Percentiles rank a stretch among this genome's conserved stretches.
These are phyloP conservation scores for Leucosticte australis DNA, from an alignment of 2,113 vertebrate genomes.

Conservation along the genomic window DNA sequence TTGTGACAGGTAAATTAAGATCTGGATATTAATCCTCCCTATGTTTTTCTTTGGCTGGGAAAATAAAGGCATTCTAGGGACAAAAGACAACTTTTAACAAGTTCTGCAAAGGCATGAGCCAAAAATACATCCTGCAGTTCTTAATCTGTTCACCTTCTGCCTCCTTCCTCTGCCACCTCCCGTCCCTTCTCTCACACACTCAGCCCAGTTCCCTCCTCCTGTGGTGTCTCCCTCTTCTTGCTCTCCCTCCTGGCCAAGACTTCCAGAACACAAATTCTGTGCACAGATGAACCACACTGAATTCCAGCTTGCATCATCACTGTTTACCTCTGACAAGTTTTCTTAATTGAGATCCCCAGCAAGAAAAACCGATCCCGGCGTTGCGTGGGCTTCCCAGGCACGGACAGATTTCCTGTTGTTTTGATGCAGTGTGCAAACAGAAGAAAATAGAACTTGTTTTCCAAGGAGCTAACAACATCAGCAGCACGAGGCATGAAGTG, in stretches of 20 bases:
- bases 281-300: not conserved
- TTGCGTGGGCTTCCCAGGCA: not conserved
- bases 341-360: not conserved
- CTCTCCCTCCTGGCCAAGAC: not conserved
- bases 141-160: not conserved
- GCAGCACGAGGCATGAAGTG: constrained; percentile 3
- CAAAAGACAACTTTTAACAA: not conserved
- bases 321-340: not conserved
- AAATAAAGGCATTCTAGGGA: not conserved
- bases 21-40: not conserved
- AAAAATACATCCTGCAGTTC: not conserved
- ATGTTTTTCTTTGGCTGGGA: not conserved
- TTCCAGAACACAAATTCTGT: not conserved
- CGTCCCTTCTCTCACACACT: not conserved
- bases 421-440: not conserved
- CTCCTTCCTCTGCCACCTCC: not conserved
- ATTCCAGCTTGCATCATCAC: not conserved
- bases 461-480: constrained; percentile 17
- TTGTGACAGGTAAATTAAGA: not conserved
- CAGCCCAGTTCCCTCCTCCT: not conserved
- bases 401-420: constrained; percentile 16
- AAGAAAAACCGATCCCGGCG: not conserved
- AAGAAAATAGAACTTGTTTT: constrained; percentile 26
- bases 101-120: not conserved
- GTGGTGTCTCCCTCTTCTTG: not conserved